phyloP scores from a whole-genome alignment of 2,888 invertebrate genomes.

The Mythimna lalbum region DNA sequence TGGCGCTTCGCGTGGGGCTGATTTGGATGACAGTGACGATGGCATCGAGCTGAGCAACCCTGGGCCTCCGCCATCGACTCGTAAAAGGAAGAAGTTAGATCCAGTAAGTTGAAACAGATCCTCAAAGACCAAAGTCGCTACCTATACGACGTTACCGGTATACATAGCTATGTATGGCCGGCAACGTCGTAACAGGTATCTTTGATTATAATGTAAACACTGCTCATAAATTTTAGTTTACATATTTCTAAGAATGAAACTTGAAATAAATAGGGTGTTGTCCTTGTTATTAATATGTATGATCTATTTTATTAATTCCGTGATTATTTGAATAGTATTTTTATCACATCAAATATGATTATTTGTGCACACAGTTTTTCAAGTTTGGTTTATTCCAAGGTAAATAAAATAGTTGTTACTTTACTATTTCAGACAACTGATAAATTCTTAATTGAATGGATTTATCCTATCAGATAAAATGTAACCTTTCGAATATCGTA shows the following conservation, averaged over 20 bases:
- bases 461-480: too few species aligned
- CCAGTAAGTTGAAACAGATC: constrained; percentile 89
- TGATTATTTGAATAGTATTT: too few species aligned
- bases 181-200: neutral
- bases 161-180: neutral
- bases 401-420: neutral
- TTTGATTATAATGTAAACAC: too few species aligned
- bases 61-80: constrained; percentile 86
- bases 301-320: too few species aligned
- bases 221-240: neutral
- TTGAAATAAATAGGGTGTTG: neutral
- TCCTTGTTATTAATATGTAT: too few species aligned
- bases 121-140: neutral
- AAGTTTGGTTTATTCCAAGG: neutral
- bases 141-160: constrained; percentile 10
- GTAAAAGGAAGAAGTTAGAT: constrained; percentile 94
- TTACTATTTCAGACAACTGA: neutral
- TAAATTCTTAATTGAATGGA: too few species aligned
- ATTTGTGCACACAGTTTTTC: too few species aligned
- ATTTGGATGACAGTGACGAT: constrained; percentile 93
- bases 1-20: constrained; percentile 93
- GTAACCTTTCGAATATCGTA: too few species aligned
- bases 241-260: neutral
- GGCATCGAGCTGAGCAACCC: constrained; percentile 87
- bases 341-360: too few species aligned